Conservation (phyloP, 2,797 vertebrate species). For the Anomalospiza imberbis region DNA sequence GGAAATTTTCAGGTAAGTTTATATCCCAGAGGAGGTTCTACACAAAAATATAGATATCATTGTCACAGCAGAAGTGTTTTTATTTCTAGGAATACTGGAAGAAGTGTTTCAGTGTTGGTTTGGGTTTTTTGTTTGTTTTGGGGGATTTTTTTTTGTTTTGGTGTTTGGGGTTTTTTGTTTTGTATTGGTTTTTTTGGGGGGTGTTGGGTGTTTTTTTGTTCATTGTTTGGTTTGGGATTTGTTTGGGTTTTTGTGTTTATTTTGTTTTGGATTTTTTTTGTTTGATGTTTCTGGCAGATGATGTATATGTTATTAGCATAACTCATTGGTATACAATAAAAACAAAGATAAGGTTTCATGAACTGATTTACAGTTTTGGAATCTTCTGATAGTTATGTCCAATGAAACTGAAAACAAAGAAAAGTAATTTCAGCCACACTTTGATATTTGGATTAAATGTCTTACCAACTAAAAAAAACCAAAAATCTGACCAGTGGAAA, state of each 20-base stretch:
- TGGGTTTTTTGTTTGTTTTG: neutral
- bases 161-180: neutral
- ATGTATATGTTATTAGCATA: neutral
- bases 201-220: neutral
- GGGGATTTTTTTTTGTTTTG: neutral
- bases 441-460: neutral
- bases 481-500: neutral
- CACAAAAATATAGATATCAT: neutral
- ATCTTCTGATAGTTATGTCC: neutral
- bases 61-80: neutral
- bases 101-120: neutral
- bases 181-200: too few relatives aligned
- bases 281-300: neutral
- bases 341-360: neutral
- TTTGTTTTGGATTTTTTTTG: accelerated
- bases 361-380: neutral
- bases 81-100: neutral
- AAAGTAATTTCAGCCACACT: neutral
- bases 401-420: neutral
- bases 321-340: neutral
- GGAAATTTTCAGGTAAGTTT: neutral
- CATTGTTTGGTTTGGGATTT: neutral
- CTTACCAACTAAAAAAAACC: neutral
- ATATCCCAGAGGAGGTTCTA: neutral
- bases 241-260: neutral